Base-by-base conservation (phyloP, 64 coral and sea anemone genomes). In the Actinia tenebrosa region DNA sequence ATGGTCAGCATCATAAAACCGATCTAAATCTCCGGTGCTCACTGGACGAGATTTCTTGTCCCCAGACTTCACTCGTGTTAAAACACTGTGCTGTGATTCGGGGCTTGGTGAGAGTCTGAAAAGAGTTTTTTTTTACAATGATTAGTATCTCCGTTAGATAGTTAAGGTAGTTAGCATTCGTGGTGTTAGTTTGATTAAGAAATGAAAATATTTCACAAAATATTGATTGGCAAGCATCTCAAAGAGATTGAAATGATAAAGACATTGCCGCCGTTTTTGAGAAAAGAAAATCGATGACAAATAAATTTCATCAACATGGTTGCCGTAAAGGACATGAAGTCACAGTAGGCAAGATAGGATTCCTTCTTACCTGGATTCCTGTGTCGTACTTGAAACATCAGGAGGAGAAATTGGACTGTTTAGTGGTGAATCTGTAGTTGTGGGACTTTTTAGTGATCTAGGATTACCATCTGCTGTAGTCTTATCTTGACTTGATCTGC, bases 1-100 rank as follows among this genome's bases (percentile, higher is more conserved):
- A 11, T 44, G 42, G 58, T 91, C 90, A 58, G 56, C 14, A 45
- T 91, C 90, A 15, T 86, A 87, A 75, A 56, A 47, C 43, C 78
- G 46, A 50, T 91, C 90, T 17, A 82, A 20, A 17, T 87, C 90
- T 19, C 59, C 85, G 3, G 77, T 71, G 80, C 90, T 83, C 7
- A 37, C 78, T 87, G 85, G 77, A 23, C 77, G 80, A 17, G 80
- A 84, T 60, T 71, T 80, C 71, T 47, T 55, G 17, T 88, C 87
- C 7, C 83, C 83, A 59, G 83, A 85, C 56, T 14, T 85, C n/a
- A 85, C 52, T 59, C 83, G 56, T 45, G n/a, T 44, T 42, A 85
- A 26, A 37, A 85, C 56, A 62, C 25, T 85, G 26, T 85, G 82
- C 82, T 55, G 52, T 61, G 83, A 85, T 59, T 81, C 50, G 26